Evolutionary conservation across 1,140 invertebrate species (phyloP).

Genomic region (Homarus americanus): DNA sequence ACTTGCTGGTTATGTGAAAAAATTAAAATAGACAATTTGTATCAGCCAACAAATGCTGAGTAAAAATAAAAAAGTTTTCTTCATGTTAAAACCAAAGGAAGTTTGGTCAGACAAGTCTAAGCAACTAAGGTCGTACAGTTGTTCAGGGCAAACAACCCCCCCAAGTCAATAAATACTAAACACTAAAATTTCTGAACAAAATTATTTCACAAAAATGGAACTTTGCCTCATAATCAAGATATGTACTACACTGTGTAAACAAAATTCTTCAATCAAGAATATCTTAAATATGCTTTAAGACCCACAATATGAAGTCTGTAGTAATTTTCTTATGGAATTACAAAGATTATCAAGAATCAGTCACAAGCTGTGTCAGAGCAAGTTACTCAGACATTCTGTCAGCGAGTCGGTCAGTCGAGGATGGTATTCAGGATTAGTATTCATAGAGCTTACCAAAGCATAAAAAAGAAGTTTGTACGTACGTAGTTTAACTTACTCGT

Average conservation of each 20-base stretch:
- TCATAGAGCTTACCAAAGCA: too few species aligned
- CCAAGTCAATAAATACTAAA: not conserved
- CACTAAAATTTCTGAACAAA: not conserved
- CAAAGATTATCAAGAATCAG: too few species aligned
- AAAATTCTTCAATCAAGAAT: not conserved
- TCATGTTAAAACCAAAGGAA: not conserved
- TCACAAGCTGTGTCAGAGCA: too few species aligned
- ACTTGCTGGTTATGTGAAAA: not conserved
- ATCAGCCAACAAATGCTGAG: slow-evolving; percentile 3
- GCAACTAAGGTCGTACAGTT: not conserved
- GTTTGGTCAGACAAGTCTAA: not conserved
- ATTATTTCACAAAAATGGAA: not conserved
- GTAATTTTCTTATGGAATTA: not conserved
- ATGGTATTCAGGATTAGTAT: too few species aligned
- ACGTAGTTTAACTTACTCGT: not conserved
- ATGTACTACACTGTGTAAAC: too few species aligned
- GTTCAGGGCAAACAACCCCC: not conserved
- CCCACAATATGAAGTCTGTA: not conserved
- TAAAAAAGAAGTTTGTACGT: too few species aligned
- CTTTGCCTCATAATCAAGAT: not conserved
- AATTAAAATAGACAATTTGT: not conserved
- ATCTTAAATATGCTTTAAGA: not conserved
- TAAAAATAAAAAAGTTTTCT: not conserved
- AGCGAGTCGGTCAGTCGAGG: too few species aligned
- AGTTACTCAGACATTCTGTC: too few species aligned